Base-by-base conservation (phyloP, 2,888 invertebrate species). In the Dasypolia templi region DNA sequence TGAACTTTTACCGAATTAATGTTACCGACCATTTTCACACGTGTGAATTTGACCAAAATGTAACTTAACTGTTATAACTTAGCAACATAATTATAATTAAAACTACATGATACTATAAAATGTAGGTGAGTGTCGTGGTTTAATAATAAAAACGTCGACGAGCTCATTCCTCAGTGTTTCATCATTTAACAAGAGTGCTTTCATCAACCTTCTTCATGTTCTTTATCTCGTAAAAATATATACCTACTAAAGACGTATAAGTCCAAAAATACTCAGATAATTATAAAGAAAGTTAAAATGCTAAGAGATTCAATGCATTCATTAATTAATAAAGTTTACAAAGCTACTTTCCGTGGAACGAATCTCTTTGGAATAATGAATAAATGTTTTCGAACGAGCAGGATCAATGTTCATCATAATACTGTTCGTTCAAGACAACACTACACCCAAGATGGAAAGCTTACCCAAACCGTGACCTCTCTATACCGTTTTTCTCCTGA, bases 101-200 rank as follows among this genome's bases (percentile, higher is more conserved):
- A 44, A 53, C 5, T n/a, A 61, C 6, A 17, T 44, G 1, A 19
- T 26, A 26, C 14, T 42, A 39, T 22, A 62, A 17, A 74, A 73
- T 49, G 7, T 56, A 56, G 35, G 49, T 66, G 32, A 51, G 49
- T 29, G 9, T 44, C 29, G 39, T 49, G 59, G 55, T 64, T 58
- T 81, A 51, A 14, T 72, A 77, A 58, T 66, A 46, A 77, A 73
- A 74, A 53, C 39, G 17, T 62, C 42, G 22, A n/a, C 51, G 19
- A 61, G 42, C 46, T 42, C 29, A 65, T 42, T 58, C 55, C 19
- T 56, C 56, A 39, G 42, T 63, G 64, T 64, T 35, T 46, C 49
- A 55, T 44, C 55, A 56, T 59, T 59, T 39, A 68, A 59, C 56
- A 58, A 56, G 62, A 53, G 26, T 26, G 32, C 58, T 64, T 59